phyloP scores from a whole-genome alignment of 2,888 invertebrate genomes.

The Acronicta leporina region DNA sequence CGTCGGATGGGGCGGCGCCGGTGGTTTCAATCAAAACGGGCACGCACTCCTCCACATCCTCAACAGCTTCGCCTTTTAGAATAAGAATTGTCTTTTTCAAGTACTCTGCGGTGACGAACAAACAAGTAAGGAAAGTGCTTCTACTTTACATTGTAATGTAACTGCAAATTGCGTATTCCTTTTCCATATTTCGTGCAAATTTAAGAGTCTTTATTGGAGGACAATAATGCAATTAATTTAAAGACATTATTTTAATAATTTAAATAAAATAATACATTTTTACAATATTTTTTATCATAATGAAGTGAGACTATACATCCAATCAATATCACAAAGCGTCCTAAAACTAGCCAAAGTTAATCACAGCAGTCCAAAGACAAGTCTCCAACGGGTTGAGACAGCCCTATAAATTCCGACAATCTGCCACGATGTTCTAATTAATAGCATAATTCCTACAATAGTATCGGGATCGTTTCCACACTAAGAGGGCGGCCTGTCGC shows the following conservation, averaged over 20 bases:
- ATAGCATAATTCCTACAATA: conserved; percentile 69
- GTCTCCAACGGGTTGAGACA: conserved; percentile 57
- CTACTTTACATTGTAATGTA: conserved; percentile 19
- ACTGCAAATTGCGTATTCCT: conserved; percentile 8
- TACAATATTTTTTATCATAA: neutral
- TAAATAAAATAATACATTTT: no score
- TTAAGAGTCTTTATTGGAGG: neutral
- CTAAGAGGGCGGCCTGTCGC: conserved; percentile 69
- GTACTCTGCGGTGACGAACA: conserved; percentile 73
- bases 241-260: no score
- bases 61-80: conserved; percentile 85
- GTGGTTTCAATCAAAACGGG: conserved; percentile 87
- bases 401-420: conserved; percentile 67
- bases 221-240: neutral
- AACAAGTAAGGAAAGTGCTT: conserved; percentile 72
- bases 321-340: conserved; percentile 39
- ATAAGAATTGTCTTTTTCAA: conserved; percentile 89
- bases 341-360: conserved; percentile 59
- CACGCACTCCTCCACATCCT: conserved; percentile 88
- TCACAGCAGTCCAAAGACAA: conserved; percentile 59
- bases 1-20: conserved; percentile 58
- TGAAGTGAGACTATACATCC: neutral
- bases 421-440: conserved; percentile 70
- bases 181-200: neutral
- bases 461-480: conserved; percentile 75